Base-by-base conservation (phyloP, 1,140 invertebrate genomes). In the Pseudomyrmex flavicornis region DNA sequence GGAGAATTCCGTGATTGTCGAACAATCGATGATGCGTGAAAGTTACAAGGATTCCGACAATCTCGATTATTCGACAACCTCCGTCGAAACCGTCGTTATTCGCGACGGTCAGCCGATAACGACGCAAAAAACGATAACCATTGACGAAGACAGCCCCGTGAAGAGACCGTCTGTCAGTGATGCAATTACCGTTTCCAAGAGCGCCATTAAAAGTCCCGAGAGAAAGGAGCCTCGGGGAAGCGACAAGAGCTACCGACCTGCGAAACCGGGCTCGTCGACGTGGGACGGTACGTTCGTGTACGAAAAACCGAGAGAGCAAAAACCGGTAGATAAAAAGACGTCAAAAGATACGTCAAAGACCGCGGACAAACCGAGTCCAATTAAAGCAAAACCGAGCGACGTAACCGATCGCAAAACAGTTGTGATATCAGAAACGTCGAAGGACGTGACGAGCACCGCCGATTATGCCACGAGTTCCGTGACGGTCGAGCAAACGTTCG, bases 81-180 rank as follows among this genome's bases (percentile, higher is more conserved):
- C 92, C 2, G 73, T 91, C 0, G 93, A 93, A 35, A 92, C 91
- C 0, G 83, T 93, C 0, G 88, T 93, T 9, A 84, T 91, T 10
- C 90, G 82, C 15, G 88, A 93, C 70, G 92, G 92, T 0, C 90
- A 91, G 20, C 92, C 92, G 7, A 59, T 87, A 7, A 90, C 74
- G 17, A 76, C 66, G n/a, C 68, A 68, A 12, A 87, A 87, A 22
- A 70, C 68, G 0, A 61, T 79, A 9, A 85, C 70, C 54, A 83
- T 86, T 83, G 22, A 91, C 72, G 85, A 76, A 5, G 1, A 35
- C 20, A 76, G 52, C n/a, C 69, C 35, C 1, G 61, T 35, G n/a
- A 89, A 75, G 20, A 85, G 83, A 63, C 10, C 22, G 0, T 4
- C 22, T 26, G 22, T 26, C 22, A 2, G 22, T 26, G 61, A 73